These are phyloP conservation scores for Luidia sarsii DNA, from an alignment of 53 echinoderm and acorn worm species.

Conservation along the genomic window DNA sequence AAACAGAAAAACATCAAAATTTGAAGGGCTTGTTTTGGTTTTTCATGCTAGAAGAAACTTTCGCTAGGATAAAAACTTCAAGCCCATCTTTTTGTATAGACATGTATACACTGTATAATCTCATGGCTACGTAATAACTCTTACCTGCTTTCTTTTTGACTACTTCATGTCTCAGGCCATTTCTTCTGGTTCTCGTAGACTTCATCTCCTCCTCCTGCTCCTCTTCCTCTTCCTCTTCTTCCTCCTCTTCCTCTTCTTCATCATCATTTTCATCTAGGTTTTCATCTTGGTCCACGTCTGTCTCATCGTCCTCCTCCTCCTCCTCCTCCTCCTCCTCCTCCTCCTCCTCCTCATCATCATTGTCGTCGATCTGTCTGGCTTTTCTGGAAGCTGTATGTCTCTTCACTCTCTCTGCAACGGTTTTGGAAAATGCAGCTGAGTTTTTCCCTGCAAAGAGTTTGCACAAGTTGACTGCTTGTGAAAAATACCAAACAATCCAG, in stretches of 20 bases:
- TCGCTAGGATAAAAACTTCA: no score
- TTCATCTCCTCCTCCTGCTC: constrained; percentile 39
- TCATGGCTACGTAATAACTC: no score
- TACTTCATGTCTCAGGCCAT: constrained; percentile 8
- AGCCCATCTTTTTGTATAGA: no score
- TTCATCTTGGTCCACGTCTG: constrained; percentile 6
- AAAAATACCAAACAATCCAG: no score
- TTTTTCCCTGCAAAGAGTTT: constrained; percentile 35
- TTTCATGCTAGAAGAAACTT: no score
- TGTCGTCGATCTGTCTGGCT: not conserved
- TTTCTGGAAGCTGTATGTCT: constrained; percentile 10
- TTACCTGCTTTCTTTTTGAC: constrained; percentile 23
- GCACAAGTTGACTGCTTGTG: no score
- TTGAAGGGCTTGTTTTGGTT: no score
- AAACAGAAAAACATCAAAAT: no score
- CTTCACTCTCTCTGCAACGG: constrained; percentile 39
- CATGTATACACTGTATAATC: no score
- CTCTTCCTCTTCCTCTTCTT: constrained; percentile 51
- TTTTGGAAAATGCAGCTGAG: constrained; percentile 34
- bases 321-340: constrained; percentile 41
- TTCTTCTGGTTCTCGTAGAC: constrained; percentile 17
- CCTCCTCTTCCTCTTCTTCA: constrained; percentile 2
- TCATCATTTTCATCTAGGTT: constrained; percentile 10
- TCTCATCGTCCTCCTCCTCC: constrained; percentile 39
- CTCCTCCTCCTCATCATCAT: constrained; percentile 30